A percentile compares a stretch with the other conserved stretches of the same genome.
Evolutionary conservation across 2,888 invertebrate genomes (phyloP).

Genomic region (Erebia palarica): DNA sequence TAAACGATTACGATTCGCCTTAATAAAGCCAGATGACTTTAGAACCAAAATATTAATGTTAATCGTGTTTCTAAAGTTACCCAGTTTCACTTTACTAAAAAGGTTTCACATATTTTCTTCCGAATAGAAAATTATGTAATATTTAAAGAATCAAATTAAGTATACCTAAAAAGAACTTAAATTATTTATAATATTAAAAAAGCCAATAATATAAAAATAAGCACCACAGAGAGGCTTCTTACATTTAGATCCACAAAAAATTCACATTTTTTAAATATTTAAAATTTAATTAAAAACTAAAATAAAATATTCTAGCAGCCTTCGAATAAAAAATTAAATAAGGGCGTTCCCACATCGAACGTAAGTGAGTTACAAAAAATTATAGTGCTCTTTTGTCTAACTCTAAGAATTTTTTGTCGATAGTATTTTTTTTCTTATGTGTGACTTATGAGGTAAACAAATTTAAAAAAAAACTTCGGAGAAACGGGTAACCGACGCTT

Average conservation of each 20-base stretch:
- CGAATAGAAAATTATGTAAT: not conserved
- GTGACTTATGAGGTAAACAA: too few relatives aligned
- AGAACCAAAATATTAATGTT: too few relatives aligned
- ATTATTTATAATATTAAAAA: constrained; percentile 11
- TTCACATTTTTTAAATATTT: constrained; percentile 9
- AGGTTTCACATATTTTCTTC: not conserved
- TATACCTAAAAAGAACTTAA: not conserved
- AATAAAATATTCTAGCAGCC: not conserved
- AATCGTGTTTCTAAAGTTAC: too few relatives aligned
- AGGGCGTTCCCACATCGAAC: constrained; percentile 12
- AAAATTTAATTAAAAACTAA: constrained; percentile 12
- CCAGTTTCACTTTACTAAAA: too few relatives aligned
- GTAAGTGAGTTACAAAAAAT: constrained; percentile 6
- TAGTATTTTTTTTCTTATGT: too few relatives aligned
- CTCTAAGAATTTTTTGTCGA: not conserved
- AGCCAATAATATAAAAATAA: constrained; percentile 25
- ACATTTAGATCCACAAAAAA: constrained; percentile 3
- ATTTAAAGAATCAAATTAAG: not conserved
- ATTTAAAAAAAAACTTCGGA: too few relatives aligned
- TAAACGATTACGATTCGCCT: too few relatives aligned
- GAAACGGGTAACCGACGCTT: too few relatives aligned
- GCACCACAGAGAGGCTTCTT: constrained; percentile 22
- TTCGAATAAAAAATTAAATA: constrained; percentile 1
- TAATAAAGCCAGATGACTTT: too few relatives aligned
- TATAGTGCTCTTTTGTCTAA: not conserved